phyloP scores from a whole-genome alignment of 2,797 vertebrate genomes.

The Siniperca scherzeri region DNA sequence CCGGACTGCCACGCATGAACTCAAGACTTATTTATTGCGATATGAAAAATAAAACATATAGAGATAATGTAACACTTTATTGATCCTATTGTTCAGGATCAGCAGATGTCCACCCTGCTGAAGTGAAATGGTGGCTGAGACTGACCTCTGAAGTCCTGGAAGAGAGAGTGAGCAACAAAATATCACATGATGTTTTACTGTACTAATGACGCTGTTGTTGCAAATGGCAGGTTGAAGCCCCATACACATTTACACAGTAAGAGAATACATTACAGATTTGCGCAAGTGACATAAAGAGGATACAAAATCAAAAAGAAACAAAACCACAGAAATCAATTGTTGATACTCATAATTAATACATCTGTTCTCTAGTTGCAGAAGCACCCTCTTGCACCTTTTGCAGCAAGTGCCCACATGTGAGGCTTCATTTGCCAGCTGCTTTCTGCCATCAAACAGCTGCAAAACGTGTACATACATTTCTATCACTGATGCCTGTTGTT shows the following conservation, averaged over 20 bases:
- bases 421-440: too few relatives aligned
- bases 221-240: not conserved
- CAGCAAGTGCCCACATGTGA: too few relatives aligned
- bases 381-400: too few relatives aligned
- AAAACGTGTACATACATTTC: not conserved
- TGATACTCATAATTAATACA: too few relatives aligned
- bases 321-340: not conserved
- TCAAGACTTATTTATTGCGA: conserved; percentile 19
- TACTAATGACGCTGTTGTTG: not conserved
- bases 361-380: not conserved
- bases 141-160: not conserved
- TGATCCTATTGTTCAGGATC: not conserved
- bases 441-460: too few relatives aligned
- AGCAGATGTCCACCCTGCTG: not conserved
- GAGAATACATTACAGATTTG: not conserved
- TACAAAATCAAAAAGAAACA: not conserved
- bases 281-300: not conserved
- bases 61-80: not conserved
- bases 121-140: too few relatives aligned
- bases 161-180: not conserved
- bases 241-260: not conserved
- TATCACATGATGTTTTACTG: not conserved
- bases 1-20: not conserved
- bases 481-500: not conserved
- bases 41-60: not conserved